Percentiles rank a stretch among this genome's conserved stretches.
Evolutionary conservation across 1,140 invertebrate genomes (phyloP).

Genomic region (Saxidomus purpurata): DNA sequence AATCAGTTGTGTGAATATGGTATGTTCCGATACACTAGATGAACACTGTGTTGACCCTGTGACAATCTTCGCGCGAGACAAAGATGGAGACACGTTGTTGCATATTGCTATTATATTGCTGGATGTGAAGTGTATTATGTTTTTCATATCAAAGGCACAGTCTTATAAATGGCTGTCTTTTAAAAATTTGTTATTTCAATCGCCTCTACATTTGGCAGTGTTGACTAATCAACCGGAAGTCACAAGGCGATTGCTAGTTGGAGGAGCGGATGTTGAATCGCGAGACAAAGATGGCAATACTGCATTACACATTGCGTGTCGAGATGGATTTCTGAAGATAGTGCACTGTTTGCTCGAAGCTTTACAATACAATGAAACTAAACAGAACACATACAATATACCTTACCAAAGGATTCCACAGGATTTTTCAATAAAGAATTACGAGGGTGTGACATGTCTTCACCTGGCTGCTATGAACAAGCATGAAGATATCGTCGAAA

Average conservation of each 20-base stretch:
- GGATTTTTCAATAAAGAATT: conserved; percentile 91
- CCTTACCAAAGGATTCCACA: conserved; percentile 86
- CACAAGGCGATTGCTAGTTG: conserved; percentile 89
- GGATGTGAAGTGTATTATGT: conserved; percentile 50
- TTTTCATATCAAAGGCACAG: conserved; percentile 67
- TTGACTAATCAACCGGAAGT: conserved; percentile 90
- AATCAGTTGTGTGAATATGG: too few relatives aligned
- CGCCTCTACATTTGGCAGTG: conserved; percentile 91
- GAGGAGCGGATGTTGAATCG: conserved; percentile 88
- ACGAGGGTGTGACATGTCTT: conserved; percentile 92
- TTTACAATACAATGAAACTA: conserved; percentile 81
- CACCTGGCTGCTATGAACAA: conserved; percentile 70
- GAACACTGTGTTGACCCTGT: neutral
- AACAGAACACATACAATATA: conserved; percentile 70
- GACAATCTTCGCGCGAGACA: neutral
- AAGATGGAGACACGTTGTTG: conserved; percentile 67
- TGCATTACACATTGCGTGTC: conserved; percentile 85
- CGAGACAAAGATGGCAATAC: conserved; percentile 77
- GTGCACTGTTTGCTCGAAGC: conserved; percentile 90
- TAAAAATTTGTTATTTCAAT: conserved; percentile 83
- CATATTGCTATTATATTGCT: conserved; percentile 75
- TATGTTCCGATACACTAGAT: too few relatives aligned
- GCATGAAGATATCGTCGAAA: conserved; percentile 62
- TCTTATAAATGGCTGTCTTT: conserved; percentile 62
- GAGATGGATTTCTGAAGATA: conserved; percentile 89